A percentile compares a stretch with the other conserved stretches of the same genome.
These are phyloP conservation scores for Balaenoptera acutorostrata DNA, from an alignment of 2,113 vertebrate species.

Conservation along the genomic window DNA sequence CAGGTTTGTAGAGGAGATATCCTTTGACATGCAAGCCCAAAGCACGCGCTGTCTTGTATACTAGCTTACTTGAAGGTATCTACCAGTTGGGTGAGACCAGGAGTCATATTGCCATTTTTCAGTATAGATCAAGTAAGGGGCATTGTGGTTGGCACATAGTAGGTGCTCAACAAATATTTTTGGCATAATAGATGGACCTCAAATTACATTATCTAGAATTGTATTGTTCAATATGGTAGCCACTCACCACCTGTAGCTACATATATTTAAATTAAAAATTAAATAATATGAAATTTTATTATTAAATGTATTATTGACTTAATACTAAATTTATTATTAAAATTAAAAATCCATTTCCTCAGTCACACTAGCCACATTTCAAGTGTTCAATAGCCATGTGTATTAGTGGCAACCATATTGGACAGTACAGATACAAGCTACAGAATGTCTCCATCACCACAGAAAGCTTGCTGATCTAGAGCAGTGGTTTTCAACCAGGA, in stretches of 20 bases:
- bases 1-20: neutral
- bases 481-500: neutral
- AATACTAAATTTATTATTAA: neutral
- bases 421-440: fast-evolving
- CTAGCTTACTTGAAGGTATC: neutral
- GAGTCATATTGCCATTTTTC: neutral
- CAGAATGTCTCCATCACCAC: fast-evolving
- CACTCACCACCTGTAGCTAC: neutral
- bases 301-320: neutral
- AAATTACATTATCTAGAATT: neutral
- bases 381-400: no score
- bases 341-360: neutral
- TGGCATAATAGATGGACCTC: neutral
- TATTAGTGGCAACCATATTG: neutral
- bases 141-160: neutral
- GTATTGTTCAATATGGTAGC: neutral
- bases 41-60: neutral
- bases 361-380: neutral
- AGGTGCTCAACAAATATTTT: neutral
- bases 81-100: neutral
- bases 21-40: neutral
- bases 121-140: fast-evolving
- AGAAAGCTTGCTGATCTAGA: neutral
- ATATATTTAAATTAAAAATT: neutral
- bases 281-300: neutral